Conservation (phyloP, 2,113 vertebrate species). For the Calyptommatus sinebrachiatus region DNA sequence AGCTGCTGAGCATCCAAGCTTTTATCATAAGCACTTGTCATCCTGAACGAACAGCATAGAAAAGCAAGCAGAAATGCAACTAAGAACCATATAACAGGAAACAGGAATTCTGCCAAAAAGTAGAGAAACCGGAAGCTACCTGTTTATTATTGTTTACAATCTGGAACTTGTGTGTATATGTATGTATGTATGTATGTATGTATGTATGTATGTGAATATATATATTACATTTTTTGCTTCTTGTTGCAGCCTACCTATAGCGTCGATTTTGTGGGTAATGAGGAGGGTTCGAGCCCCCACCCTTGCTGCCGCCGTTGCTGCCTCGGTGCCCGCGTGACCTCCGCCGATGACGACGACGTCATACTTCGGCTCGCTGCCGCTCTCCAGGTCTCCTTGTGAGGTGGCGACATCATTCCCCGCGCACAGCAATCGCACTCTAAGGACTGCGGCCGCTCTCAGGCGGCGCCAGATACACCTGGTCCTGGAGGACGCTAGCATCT, state of each 20-base stretch:
- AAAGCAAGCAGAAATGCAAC: no score
- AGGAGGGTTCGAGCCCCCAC: conserved; percentile 84
- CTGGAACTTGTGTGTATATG: no score
- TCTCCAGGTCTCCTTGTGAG: neutral
- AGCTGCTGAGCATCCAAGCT: no score
- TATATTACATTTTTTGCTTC: no score
- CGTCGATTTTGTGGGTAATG: conserved; percentile 83
- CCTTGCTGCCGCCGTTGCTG: conserved; percentile 84
- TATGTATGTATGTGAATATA: no score
- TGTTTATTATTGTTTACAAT: no score
- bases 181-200: no score
- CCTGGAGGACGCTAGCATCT: conserved; percentile 46
- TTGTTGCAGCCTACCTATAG: conserved; percentile 74
- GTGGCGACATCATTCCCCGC: neutral
- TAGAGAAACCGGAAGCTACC: no score
- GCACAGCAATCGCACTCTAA: neutral
- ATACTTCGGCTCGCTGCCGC: conserved; percentile 54
- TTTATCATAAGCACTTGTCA: no score
- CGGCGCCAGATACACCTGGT: neutral
- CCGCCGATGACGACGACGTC: conserved; percentile 91
- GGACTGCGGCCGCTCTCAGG: neutral
- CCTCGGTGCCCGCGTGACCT: conserved; percentile 90
- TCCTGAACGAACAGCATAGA: no score
- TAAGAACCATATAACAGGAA: no score
- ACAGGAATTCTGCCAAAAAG: no score